These are phyloP conservation scores for Erythrocercus mccallii DNA, from an alignment of 2,113 vertebrate genomes.

Conservation along the genomic window DNA sequence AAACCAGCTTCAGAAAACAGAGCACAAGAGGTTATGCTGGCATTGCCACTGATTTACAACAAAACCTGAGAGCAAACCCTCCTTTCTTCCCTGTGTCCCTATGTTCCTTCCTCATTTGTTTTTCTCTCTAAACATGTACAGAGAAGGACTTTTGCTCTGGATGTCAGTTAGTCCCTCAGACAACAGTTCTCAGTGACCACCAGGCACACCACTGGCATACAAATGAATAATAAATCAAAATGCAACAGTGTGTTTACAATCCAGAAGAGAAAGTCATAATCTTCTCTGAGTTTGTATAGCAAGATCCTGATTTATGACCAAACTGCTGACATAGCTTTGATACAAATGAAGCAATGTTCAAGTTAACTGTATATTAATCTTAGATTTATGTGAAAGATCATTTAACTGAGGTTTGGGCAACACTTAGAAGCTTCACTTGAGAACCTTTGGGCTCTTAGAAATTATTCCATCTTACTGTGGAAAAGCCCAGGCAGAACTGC, in stretches of 20 bases:
- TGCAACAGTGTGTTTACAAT: background rate
- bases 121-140: background rate
- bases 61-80: background rate
- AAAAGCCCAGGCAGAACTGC: background rate
- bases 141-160: background rate
- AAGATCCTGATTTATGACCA: background rate
- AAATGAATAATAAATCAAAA: background rate
- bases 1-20: background rate
- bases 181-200: background rate
- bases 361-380: background rate
- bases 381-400: background rate
- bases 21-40: background rate
- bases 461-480: background rate
- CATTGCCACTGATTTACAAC: background rate
- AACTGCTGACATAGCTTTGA: background rate
- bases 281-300: background rate
- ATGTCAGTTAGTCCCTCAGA: background rate
- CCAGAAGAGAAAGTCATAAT: background rate
- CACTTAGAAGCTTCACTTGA: background rate
- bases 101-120: background rate
- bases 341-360: background rate
- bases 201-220: background rate
- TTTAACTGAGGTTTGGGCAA: background rate
- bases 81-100: background rate
- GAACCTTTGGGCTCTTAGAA: background rate